A percentile compares a stretch with the other conserved stretches of the same genome.
Conservation (phyloP, 2,113 vertebrate genomes). For the Dromiciops gliroides region DNA sequence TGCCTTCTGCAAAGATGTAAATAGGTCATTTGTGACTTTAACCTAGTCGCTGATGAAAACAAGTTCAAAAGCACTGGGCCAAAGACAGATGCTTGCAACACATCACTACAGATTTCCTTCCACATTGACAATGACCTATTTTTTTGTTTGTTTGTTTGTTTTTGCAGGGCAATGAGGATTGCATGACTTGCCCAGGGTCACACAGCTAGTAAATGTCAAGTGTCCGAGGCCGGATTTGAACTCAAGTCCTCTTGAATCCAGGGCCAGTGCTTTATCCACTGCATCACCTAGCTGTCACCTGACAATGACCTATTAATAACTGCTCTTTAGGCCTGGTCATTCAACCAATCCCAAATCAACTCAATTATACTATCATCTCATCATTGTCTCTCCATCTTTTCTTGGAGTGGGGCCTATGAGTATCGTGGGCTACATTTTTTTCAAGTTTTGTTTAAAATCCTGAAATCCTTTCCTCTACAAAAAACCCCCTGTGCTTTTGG, state of each 20-base stretch:
- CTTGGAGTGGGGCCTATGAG: neutral
- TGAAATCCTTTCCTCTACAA: neutral
- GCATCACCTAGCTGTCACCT: too few species aligned
- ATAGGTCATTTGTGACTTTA: neutral
- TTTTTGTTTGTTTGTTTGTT: too few species aligned
- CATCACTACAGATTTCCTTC: neutral
- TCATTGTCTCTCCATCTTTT: neutral
- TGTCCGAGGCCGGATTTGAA: too few species aligned
- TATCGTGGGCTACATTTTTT: neutral
- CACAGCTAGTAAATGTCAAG: too few species aligned
- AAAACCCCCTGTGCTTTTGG: neutral
- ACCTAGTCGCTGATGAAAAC: neutral
- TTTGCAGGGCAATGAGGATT: too few species aligned
- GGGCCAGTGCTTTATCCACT: too few species aligned
- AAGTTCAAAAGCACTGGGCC: neutral
- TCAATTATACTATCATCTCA: neutral
- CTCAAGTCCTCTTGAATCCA: too few species aligned
- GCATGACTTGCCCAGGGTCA: too few species aligned
- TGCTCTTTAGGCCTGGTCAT: neutral
- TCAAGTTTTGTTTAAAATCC: conserved; percentile 20
- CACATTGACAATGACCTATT: neutral
- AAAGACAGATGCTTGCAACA: neutral
- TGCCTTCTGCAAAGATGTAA: neutral
- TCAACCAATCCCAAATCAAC: neutral
- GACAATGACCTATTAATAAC: neutral